phyloP scores from a whole-genome alignment of 1,140 invertebrate genomes.

The Apis dorsata region DNA sequence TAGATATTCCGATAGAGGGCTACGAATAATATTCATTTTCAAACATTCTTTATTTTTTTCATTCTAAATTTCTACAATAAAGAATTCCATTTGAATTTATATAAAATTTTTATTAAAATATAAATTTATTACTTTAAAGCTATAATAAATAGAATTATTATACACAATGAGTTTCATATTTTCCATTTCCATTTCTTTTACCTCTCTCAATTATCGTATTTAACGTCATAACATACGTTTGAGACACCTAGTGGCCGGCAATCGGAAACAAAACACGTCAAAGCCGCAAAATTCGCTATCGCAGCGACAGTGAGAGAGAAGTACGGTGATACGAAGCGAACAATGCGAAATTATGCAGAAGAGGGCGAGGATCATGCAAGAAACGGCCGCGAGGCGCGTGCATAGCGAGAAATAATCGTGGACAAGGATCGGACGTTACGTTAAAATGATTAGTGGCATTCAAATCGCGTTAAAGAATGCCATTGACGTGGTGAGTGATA shows the following conservation, averaged over 20 bases:
- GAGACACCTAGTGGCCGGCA: conserved; percentile 6
- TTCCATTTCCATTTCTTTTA: background rate
- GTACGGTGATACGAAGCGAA: conserved; percentile 22
- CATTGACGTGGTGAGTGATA: conserved; percentile 79
- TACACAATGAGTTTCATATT: background rate
- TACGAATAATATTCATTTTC: background rate
- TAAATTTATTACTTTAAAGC: background rate
- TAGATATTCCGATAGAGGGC: background rate
- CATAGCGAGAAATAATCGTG: conserved; percentile 29
- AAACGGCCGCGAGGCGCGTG: conserved; percentile 7
- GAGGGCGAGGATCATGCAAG: background rate
- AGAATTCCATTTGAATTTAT: no score
- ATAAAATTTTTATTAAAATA: background rate
- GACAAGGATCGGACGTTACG: background rate
- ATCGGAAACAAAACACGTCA: conserved; percentile 34
- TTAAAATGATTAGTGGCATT: conserved; percentile 79
- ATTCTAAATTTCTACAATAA: background rate
- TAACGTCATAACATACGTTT: background rate
- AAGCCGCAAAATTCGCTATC: conserved; percentile 42
- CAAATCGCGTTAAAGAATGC: conserved; percentile 79
- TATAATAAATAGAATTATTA: background rate
- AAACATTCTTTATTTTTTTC: background rate
- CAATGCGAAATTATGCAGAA: conserved; percentile 40
- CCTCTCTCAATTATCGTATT: background rate
- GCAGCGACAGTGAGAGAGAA: conserved; percentile 32